These are phyloP conservation scores for Rhadinocentrus ornatus DNA, from an alignment of 2,797 vertebrate genomes.

Conservation along the genomic window DNA sequence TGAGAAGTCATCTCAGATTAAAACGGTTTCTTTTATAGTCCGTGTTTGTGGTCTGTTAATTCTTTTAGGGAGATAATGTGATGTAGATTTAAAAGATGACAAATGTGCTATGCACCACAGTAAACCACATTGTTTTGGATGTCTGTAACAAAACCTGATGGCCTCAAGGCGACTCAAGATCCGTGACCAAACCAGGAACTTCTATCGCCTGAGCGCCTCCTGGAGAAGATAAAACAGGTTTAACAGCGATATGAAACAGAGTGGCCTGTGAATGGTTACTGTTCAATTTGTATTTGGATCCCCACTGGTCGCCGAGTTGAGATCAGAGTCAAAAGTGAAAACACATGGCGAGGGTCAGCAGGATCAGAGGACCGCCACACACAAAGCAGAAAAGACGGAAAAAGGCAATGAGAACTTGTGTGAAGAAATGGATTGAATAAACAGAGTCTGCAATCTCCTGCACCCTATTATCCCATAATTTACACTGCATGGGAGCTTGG, in stretches of 20 bases:
- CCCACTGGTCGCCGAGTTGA: slow-evolving; percentile 98
- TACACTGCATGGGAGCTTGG: slow-evolving; percentile 94
- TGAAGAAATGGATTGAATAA: slow-evolving; percentile 98
- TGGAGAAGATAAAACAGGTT: slow-evolving; percentile 91
- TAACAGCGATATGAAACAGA: slow-evolving; percentile 90
- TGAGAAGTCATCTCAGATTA: slow-evolving; percentile 7
- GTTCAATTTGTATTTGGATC: slow-evolving; percentile 99
- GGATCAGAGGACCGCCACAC: slow-evolving; percentile 98
- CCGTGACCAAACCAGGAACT: slow-evolving; percentile 79
- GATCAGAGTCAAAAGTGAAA: slow-evolving; percentile 99
- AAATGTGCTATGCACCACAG: slow-evolving; percentile 31
- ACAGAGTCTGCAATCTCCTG: slow-evolving; percentile 95
- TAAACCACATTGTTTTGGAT: slow-evolving; percentile 45
- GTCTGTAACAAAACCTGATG: slow-evolving; percentile 28
- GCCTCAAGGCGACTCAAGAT: slow-evolving; percentile 27
- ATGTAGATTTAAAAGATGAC: slow-evolving; percentile 50
- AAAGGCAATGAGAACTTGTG: slow-evolving; percentile 93
- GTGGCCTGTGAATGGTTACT: slow-evolving; percentile 99
- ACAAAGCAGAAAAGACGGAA: slow-evolving; percentile 88
- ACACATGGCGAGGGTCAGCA: slow-evolving; percentile 98
- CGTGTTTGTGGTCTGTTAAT: slow-evolving; percentile 43
- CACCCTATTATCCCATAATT: slow-evolving; percentile 97
- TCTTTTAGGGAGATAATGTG: slow-evolving; percentile 42
- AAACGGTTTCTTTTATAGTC: slow-evolving; percentile 34
- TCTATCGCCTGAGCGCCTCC: slow-evolving; percentile 82